phyloP scores from a whole-genome alignment of 2,113 vertebrate genomes.

The Bambusicola thoracicus region DNA sequence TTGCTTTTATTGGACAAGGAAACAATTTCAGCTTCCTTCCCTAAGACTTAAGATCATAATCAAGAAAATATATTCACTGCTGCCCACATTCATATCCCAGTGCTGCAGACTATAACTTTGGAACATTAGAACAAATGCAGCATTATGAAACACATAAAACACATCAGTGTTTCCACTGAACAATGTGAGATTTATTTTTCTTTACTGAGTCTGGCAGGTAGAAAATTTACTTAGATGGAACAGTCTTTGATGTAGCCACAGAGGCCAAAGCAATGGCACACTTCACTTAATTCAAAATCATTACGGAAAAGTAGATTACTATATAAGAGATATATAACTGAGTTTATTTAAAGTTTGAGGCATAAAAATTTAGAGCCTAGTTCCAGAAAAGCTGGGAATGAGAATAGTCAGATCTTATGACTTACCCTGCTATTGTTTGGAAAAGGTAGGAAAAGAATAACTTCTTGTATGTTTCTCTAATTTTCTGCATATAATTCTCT shows the following conservation, averaged over 20 bases:
- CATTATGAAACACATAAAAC: neutral
- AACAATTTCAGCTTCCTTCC: neutral
- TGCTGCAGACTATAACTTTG: neutral
- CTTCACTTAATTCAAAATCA: neutral
- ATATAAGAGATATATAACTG: neutral
- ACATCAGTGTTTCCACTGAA: neutral
- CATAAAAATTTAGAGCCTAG: neutral
- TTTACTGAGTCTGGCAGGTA: neutral
- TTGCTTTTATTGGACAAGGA: neutral
- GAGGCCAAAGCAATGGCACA: neutral
- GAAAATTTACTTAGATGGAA: neutral
- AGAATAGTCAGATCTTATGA: neutral
- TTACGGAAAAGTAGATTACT: neutral
- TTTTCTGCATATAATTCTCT: neutral
- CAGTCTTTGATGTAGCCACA: neutral
- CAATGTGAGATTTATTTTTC: neutral
- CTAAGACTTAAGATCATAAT: neutral
- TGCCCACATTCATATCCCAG: neutral
- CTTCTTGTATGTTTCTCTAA: neutral
- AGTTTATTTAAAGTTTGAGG: neutral
- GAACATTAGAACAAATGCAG: slow-evolving; percentile 10
- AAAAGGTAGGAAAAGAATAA: neutral
- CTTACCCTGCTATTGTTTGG: neutral
- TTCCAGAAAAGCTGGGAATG: neutral
- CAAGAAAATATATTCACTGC: neutral